Conservation (phyloP, 53 echinoderm and acorn worm genomes). For the Astropecten irregularis region DNA sequence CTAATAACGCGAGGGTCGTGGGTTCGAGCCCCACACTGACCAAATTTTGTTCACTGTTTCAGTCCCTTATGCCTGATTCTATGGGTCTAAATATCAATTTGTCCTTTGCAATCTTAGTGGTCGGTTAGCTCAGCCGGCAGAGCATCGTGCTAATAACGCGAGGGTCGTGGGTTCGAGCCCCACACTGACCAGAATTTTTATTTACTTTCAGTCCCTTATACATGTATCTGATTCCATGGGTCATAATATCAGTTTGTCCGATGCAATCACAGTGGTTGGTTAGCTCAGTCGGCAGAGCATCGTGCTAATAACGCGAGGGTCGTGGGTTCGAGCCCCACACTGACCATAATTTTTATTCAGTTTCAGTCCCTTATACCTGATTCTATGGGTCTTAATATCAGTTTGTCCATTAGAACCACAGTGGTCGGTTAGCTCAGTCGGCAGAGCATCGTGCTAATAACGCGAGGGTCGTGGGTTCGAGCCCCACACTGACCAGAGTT, state of each 20-base stretch:
- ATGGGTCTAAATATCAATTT: no score
- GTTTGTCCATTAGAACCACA: no score
- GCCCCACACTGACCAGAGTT: constrained; percentile 22
- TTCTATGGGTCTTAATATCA: no score
- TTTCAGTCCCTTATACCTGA: no score
- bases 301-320: constrained; percentile 33
- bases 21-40: constrained; percentile 55
- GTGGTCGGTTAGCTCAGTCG: constrained; percentile 38
- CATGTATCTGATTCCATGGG: no score
- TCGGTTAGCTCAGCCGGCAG: constrained; percentile 35
- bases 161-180: constrained; percentile 31
- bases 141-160: constrained; percentile 36
- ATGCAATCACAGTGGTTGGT: no score
- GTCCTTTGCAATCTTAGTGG: no score
- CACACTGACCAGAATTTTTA: constrained; percentile 13
- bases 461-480: constrained; percentile 31
- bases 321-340: constrained; percentile 33
- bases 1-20: constrained; percentile 57
- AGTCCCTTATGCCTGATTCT: no score
- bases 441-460: constrained; percentile 36
- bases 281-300: constrained; percentile 36
- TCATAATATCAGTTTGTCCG: no score
- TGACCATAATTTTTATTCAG: background rate
- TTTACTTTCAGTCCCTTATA: no score
- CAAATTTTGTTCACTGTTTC: no score